Conservation (phyloP, 2,113 vertebrate genomes). For the Callaeas wilsoni region DNA sequence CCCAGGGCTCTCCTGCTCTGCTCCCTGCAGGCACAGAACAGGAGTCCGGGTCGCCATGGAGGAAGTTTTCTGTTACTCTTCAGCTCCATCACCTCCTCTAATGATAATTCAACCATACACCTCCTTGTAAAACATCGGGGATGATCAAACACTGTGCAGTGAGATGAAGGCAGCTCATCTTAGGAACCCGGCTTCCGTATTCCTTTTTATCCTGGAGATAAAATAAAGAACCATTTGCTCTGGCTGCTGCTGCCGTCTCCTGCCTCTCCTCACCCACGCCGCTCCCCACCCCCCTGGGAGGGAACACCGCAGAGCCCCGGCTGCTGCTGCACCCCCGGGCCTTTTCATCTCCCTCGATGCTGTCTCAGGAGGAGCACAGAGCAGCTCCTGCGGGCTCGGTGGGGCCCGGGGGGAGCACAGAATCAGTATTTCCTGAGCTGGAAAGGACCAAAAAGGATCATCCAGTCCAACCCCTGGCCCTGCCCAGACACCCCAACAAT, state of each 20-base stretch:
- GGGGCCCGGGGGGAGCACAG: neutral
- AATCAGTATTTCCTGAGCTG: neutral
- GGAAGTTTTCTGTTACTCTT: conserved; percentile 37
- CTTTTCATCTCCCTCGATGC: neutral
- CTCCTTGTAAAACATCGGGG: conserved; percentile 58
- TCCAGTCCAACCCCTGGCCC: rapidly evolving
- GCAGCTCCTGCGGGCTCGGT: neutral
- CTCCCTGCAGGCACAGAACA: neutral
- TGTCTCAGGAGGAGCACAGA: neutral
- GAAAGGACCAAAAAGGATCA: rapidly evolving
- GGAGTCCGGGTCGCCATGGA: neutral
- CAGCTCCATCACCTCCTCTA: conserved; percentile 35
- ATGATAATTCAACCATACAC: conserved; percentile 58
- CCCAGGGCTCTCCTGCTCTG: neutral
- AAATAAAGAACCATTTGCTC: conserved; percentile 57
- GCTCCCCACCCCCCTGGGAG: neutral
- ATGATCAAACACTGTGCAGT: conserved; percentile 51
- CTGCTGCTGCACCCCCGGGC: neutral
- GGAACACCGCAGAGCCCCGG: neutral
- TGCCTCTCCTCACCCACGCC: neutral
- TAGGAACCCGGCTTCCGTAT: conserved; percentile 36
- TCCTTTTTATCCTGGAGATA: conserved; percentile 68
- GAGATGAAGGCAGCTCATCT: conserved; percentile 61
- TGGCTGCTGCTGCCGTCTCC: neutral
- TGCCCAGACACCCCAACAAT: neutral